Evolutionary conservation across 2,888 invertebrate genomes (phyloP), one percentile per base, ranked within the genome.

Genomic region (Plagiodera versicolora): DNA sequence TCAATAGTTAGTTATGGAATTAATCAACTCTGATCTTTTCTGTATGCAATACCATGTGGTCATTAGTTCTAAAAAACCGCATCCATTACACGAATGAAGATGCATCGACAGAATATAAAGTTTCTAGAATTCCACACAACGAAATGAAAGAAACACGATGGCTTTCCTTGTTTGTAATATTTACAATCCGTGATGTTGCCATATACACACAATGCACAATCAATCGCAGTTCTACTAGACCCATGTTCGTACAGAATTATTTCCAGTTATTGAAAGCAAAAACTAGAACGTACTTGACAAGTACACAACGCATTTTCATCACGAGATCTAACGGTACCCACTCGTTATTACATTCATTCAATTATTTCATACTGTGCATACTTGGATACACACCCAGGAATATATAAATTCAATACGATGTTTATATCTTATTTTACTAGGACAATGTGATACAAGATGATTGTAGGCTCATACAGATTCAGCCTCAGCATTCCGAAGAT

Each of bases 281-380:
- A 53, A 53, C 53, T 53, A 28, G 44, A 53, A 53, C 53, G 53
- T 45, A 53, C 53, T 53, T 53, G 53, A 53, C 44, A 44, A 28
- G 44, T 45, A 53, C 44, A 53, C 44, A 44, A 44, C 53, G 53
- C 53, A 53, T 35, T 53, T 53, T 53, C 53, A 53, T 53, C 53
- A 53, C 53, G 53, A 53, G 54, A 59, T 53, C 39, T 60, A 60
- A 52, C 60, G 60, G 60, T 48, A 59, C 46, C 49, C 53, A 49
- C 52, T 47, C 46, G 16, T 39, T 60, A 56, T 47, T 46, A 48
- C 28, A 56, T 60, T 56, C 28, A 51, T 60, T 56, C 28, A 51
- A 56, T 52, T 48, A 60, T 53, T 56, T 52, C 56, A 60, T 48
- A 60, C 45, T 52, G 39, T 19, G 53, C 60, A 60, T 60, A 53